Percentiles rank a stretch among this genome's conserved stretches.
These are phyloP conservation scores for Gymnothorax reevesii DNA, from an alignment of 2,797 vertebrate genomes.

Conservation along the genomic window DNA sequence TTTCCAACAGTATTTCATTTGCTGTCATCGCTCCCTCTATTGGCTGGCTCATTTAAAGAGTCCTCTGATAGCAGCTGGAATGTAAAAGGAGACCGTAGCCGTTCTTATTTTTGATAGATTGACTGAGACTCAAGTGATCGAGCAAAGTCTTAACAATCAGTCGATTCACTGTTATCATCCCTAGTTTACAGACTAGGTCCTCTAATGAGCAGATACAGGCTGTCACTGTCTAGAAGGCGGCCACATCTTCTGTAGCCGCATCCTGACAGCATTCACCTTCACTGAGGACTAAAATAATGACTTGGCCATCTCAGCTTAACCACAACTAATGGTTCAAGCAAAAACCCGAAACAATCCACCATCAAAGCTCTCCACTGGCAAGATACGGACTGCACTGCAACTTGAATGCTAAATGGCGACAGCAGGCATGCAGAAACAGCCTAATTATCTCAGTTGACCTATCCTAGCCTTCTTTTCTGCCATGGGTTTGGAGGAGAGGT, in stretches of 20 bases:
- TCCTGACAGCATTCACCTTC: slow-evolving; percentile 41
- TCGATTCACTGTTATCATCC: too few species aligned
- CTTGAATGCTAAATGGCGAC: slow-evolving; percentile 9
- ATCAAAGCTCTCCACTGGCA: background rate
- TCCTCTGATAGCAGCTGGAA: too few species aligned
- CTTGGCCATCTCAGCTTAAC: slow-evolving; percentile 19
- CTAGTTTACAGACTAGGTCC: background rate
- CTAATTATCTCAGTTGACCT: slow-evolving; percentile 33
- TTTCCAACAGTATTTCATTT: too few species aligned
- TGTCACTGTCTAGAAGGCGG: slow-evolving; percentile 21
- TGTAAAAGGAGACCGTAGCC: too few species aligned
- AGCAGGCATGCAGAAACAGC: background rate
- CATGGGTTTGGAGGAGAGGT: background rate
- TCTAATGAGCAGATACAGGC: slow-evolving; percentile 24
- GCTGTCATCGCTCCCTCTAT: too few species aligned
- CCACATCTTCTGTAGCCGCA: slow-evolving; percentile 42
- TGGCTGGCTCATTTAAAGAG: too few species aligned
- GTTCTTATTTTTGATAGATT: too few species aligned
- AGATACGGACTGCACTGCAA: background rate
- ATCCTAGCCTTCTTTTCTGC: background rate
- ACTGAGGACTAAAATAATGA: slow-evolving; percentile 12
- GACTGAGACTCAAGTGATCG: too few species aligned
- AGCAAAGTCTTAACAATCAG: too few species aligned
- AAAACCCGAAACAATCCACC: slow-evolving; percentile 23
- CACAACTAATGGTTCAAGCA: slow-evolving; percentile 7